phyloP scores from a whole-genome alignment of 2,797 vertebrate genomes.

The Manis javanica region DNA sequence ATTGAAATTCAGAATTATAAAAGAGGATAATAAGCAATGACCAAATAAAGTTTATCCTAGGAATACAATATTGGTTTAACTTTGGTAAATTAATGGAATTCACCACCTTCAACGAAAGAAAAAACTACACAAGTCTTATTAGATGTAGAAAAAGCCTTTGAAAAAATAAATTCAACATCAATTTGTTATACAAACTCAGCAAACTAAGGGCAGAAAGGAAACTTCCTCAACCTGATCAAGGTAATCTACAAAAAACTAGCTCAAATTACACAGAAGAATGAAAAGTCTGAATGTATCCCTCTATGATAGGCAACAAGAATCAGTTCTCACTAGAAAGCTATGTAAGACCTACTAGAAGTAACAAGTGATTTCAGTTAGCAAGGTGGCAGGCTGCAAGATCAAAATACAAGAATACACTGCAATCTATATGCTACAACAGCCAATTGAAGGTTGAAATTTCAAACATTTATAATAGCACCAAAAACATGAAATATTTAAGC shows the following conservation, averaged over 20 bases:
- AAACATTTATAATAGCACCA: background rate
- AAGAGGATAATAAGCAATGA: background rate
- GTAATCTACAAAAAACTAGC: background rate
- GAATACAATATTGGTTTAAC: slow-evolving; percentile 15
- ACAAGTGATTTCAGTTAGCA: background rate
- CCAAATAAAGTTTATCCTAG: background rate
- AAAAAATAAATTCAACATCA: background rate
- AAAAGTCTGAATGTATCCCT: background rate
- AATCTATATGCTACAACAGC: background rate
- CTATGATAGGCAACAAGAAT: background rate
- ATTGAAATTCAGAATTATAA: background rate
- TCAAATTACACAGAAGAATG: background rate
- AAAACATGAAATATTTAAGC: background rate
- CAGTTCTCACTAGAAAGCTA: background rate
- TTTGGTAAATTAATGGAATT: background rate
- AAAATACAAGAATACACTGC: background rate
- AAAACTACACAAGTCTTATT: background rate
- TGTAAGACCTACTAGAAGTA: background rate
- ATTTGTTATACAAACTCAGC: background rate
- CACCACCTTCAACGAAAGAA: background rate
- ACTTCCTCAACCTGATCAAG: background rate
- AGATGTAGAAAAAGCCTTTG: background rate
- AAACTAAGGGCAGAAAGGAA: background rate
- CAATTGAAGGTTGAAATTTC: background rate
- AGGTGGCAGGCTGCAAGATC: background rate